Conservation (phyloP, 2,888 invertebrate species). For the Drosophila rubida region DNA sequence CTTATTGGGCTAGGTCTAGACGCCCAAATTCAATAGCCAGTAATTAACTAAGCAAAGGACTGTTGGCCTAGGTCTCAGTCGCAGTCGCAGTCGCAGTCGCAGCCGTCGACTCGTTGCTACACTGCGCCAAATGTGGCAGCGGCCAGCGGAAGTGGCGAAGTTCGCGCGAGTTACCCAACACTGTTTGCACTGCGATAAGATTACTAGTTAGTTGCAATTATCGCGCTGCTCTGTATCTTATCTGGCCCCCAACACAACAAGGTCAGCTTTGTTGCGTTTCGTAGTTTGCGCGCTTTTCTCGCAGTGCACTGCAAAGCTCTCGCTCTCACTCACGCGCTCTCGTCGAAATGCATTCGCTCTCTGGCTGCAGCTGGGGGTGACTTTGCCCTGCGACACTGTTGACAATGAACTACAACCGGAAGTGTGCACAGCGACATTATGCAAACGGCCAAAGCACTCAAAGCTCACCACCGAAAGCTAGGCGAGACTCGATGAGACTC, state of each 20-base stretch:
- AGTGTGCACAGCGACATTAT: constrained; percentile 58
- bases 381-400: constrained; percentile 56
- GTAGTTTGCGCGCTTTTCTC: constrained; percentile 21
- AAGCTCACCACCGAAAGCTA: constrained; percentile 46
- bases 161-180: not conserved
- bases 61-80: constrained; percentile 33
- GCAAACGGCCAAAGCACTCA: constrained; percentile 50
- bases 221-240: constrained; percentile 6
- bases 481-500: not conserved
- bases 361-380: constrained; percentile 26
- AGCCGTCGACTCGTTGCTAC: too few relatives aligned
- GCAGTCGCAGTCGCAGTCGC: too few relatives aligned
- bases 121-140: not conserved
- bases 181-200: not conserved
- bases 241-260: constrained; percentile 5
- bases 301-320: constrained; percentile 52
- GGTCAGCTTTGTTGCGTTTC: not conserved
- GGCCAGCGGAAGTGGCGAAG: not conserved
- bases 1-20: constrained; percentile 39
- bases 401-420: constrained; percentile 76
- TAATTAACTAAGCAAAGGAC: constrained; percentile 1
- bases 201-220: not conserved
- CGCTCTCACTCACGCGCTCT: constrained; percentile 3
- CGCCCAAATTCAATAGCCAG: not conserved
- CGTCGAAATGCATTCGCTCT: not conserved